phyloP scores from a whole-genome alignment of 2,113 vertebrate genomes.

The Etia nguti region DNA sequence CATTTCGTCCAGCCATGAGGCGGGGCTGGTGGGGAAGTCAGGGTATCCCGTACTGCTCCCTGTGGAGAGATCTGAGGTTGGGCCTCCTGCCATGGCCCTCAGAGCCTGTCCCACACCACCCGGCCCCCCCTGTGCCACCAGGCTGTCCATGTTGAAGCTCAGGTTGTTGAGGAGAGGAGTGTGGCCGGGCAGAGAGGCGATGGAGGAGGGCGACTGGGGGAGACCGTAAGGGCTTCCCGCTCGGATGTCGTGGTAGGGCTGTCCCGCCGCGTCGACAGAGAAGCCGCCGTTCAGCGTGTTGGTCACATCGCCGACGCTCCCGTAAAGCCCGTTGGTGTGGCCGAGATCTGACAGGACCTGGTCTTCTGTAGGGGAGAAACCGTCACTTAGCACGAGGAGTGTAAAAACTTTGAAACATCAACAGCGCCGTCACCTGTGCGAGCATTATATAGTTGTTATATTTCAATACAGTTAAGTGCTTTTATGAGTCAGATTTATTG shows the following conservation, averaged over 20 bases:
- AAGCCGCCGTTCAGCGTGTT: conserved; percentile 86
- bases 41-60: conserved; percentile 98
- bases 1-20: conserved; percentile 99
- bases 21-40: conserved; percentile 97
- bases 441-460: conserved; percentile 39
- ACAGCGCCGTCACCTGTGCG: background rate
- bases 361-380: conserved; percentile 80
- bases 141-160: conserved; percentile 89
- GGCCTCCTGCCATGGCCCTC: conserved; percentile 89
- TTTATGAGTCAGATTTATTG: conserved; percentile 44
- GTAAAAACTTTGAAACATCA: conserved; percentile 17
- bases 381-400: conserved; percentile 12
- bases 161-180: conserved; percentile 90
- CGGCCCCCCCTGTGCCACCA: conserved; percentile 81
- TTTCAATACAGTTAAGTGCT: conserved; percentile 58
- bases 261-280: conserved; percentile 85
- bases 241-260: conserved; percentile 89
- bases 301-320: conserved; percentile 82
- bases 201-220: conserved; percentile 94
- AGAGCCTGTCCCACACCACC: conserved; percentile 87
- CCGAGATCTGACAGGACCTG: conserved; percentile 95
- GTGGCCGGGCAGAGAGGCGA: conserved; percentile 89
- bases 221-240: conserved; percentile 91
- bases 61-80: conserved; percentile 96
- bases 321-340: conserved; percentile 87